Evolutionary conservation across 2,888 invertebrate genomes (phyloP), one percentile per base, ranked within the genome.

Genomic region (Copidosoma aretas): DNA sequence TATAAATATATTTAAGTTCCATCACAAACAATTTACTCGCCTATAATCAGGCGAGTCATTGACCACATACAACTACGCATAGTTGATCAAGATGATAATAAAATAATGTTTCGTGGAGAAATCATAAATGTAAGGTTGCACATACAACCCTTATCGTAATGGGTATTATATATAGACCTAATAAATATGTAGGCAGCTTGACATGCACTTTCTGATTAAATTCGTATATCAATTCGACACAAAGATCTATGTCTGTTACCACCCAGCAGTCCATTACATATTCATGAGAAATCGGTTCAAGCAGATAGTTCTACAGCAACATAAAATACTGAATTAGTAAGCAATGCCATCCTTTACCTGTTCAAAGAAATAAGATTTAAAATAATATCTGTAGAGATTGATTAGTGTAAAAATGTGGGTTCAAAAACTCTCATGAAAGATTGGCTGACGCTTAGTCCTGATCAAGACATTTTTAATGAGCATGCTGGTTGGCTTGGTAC

Each of bases 1-100:
- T 81, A 77, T 78, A 78, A 79, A 74, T 54, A 71, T 21, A 74
- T 79, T 58, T 80, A 81, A 70, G 75, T 75, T 19, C 80, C 71
- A 25, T 58, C 71, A n/a, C 64, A 70, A 22, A 51, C 74, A 54
- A 73, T 75, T 69, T 75, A 76, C 60, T 60, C 74, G 15, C 75
- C 75, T 51, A 56, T 76, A 56, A 24, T 67, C 24, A 67, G 66
- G 12, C 24, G 64, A 52, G 52, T 58, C 46, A 76, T 75, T 57
- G 56, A 73, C 61, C 62, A 73, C 63, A 65, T 75, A 17, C 72
- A 75, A 49, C 14, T 76, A 10, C 68, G 70, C 58, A 67, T 73
- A 53, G 69, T 73, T 17, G 73, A 74, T 75, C 74, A 76, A 60
- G 70, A 75, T 59, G 71, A 66, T 8, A 56, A 71, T 5, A 64